These are phyloP conservation scores for Rutpela maculata DNA, from an alignment of 2,888 invertebrate genomes.

Conservation along the genomic window DNA sequence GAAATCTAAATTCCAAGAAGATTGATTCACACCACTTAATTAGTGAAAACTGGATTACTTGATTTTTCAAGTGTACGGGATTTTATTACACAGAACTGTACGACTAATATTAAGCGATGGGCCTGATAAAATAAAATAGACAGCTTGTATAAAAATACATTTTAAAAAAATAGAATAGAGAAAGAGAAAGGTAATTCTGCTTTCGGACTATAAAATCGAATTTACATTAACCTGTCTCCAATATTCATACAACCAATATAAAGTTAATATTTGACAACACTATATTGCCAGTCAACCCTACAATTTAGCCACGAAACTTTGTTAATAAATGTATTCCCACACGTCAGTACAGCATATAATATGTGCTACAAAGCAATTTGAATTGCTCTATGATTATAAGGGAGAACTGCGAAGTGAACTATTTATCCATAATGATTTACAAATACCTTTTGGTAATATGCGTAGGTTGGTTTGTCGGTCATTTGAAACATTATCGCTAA, in stretches of 20 bases:
- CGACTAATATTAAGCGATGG: too few species aligned
- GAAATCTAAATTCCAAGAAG: too few species aligned
- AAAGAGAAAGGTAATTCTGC: too few species aligned
- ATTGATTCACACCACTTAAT: too few species aligned
- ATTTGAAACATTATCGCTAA: background rate
- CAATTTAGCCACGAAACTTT: background rate
- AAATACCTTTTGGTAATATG: conserved; percentile 1
- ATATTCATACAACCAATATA: background rate
- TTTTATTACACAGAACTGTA: too few species aligned
- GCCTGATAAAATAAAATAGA: too few species aligned
- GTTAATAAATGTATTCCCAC: background rate
- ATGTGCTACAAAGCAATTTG: background rate
- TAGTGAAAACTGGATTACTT: too few species aligned
- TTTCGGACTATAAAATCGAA: too few species aligned
- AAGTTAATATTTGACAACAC: background rate
- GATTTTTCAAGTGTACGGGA: too few species aligned
- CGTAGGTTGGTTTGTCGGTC: conserved; percentile 11
- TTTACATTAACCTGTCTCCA: too few species aligned
- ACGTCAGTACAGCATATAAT: background rate
- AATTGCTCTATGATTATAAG: background rate
- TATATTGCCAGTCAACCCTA: background rate
- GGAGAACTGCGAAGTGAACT: background rate
- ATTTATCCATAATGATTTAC: conserved; percentile 8
- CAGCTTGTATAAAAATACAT: too few species aligned
- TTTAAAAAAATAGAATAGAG: too few species aligned